Evolutionary conservation across 2,113 vertebrate species (phyloP), one percentile per base, ranked within the genome.

Genomic region (Myrmecophaga tridactyla): DNA sequence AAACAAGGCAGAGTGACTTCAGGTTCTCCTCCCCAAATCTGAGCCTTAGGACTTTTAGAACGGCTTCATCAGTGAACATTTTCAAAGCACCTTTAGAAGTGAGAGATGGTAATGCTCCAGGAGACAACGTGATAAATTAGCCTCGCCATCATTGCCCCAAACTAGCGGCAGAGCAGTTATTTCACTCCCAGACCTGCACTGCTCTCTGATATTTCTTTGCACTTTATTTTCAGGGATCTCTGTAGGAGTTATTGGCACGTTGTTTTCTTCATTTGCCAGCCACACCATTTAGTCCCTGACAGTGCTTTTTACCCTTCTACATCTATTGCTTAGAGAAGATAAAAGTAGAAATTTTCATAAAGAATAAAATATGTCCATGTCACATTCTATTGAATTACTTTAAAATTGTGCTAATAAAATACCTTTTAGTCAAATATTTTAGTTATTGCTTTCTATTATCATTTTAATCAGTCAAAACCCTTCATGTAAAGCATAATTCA

Each of bases 391-490:
- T 86, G 43, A 86, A 73, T 73, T 91, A 91, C 46, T 81, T 81
- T 81, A 75, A 67, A 20, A 0, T 65, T 75, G 27, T 94, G 4
- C 75, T 87, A 82, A 17, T 67, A 92, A n/a, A 65, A 89, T 80
- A 31, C 9, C 51, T 53, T 65, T 88, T 29, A 20, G 51, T 60
- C 60, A 88, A 88, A 51, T 51, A 76, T 77, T 88, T 76, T 43
- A 53, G 25, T 76, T 88, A 60, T 60, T 60, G 23, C 8, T 83
- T 82, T 46, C 34, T 6, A 46, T 69, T 88, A 67, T 39, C 70
- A 84, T 95, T 95, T 92, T 48, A 81, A 87, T 63, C 34, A 41
- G 15, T 88, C 20, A 93, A 73, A 78, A 43, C 5, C 65, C 43
- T 56, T 67, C 72, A 29, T 53, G 20, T 67, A 67, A 89, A 88